phyloP scores from a whole-genome alignment of 2,113 vertebrate genomes.

The Galemys pyrenaicus region DNA sequence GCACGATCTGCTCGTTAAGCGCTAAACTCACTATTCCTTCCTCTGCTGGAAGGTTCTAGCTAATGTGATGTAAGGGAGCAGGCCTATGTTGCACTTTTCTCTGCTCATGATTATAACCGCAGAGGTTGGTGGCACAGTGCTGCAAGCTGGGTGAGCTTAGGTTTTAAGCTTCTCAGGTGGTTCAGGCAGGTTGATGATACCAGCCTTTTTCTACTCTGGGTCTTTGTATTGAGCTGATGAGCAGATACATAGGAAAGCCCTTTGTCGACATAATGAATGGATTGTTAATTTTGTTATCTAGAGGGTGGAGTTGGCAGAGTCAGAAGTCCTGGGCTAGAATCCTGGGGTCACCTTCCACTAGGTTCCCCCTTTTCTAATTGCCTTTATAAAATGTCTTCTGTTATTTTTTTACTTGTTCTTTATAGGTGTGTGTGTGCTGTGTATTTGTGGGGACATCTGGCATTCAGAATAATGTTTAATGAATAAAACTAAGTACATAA shows the following conservation, averaged over 20 bases:
- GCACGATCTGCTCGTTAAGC: accelerated
- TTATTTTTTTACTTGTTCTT: neutral
- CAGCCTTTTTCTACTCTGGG: neutral
- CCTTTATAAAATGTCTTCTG: neutral
- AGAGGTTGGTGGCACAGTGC: neutral
- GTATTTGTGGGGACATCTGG: neutral
- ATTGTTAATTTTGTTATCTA: neutral
- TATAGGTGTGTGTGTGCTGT: neutral
- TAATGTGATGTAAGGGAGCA: neutral
- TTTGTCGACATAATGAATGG: neutral
- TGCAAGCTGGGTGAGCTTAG: neutral
- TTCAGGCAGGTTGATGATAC: neutral
- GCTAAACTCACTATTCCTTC: neutral
- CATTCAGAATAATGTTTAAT: constrained; percentile 9
- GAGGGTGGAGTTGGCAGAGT: neutral
- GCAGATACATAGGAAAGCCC: neutral
- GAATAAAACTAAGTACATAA: neutral
- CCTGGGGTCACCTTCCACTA: neutral
- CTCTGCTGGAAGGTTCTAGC: neutral
- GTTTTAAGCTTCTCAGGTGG: neutral
- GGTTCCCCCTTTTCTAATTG: neutral
- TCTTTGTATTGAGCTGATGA: neutral
- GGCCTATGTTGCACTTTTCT: neutral
- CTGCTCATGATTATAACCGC: too few species aligned
- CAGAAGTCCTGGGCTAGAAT: neutral